A percentile compares a stretch with the other conserved stretches of the same genome.
Evolutionary conservation across 2,113 vertebrate species (phyloP).

Genomic region (Forbesichthys agassizii): DNA sequence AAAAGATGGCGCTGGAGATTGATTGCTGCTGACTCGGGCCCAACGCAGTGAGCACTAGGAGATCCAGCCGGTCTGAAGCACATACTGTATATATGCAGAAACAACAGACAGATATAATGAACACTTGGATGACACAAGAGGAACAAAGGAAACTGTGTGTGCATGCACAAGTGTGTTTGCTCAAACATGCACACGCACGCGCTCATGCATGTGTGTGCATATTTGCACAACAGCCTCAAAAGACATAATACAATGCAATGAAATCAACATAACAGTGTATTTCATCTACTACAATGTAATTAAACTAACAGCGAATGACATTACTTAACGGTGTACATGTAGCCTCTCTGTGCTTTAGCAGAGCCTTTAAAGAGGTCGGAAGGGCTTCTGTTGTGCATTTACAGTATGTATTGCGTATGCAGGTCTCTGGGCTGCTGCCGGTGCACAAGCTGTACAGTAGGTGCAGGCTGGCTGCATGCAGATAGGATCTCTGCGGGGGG

Average conservation of each 20-base stretch:
- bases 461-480: constrained; percentile 54
- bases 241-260: constrained; percentile 24
- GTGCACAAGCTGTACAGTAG: constrained; percentile 45
- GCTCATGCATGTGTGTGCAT: constrained; percentile 8
- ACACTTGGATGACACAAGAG: constrained; percentile 14
- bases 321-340: no score
- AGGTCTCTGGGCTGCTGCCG: constrained; percentile 27
- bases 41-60: constrained; percentile 22
- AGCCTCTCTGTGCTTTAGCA: background rate
- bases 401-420: background rate
- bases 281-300: background rate
- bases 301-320: no score
- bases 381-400: background rate
- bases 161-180: background rate
- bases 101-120: constrained; percentile 13
- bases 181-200: background rate
- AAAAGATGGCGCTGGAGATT: constrained; percentile 37
- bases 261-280: constrained; percentile 24
- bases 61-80: constrained; percentile 22
- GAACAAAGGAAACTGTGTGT: background rate
- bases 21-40: constrained; percentile 38
- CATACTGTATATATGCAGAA: background rate
- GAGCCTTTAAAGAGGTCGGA: constrained; percentile 2
- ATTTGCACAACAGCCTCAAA: constrained; percentile 15
- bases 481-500: constrained; percentile 74